Evolutionary conservation across 2,797 vertebrate genomes (phyloP).

Genomic region (Sebastes trivittatus): DNA sequence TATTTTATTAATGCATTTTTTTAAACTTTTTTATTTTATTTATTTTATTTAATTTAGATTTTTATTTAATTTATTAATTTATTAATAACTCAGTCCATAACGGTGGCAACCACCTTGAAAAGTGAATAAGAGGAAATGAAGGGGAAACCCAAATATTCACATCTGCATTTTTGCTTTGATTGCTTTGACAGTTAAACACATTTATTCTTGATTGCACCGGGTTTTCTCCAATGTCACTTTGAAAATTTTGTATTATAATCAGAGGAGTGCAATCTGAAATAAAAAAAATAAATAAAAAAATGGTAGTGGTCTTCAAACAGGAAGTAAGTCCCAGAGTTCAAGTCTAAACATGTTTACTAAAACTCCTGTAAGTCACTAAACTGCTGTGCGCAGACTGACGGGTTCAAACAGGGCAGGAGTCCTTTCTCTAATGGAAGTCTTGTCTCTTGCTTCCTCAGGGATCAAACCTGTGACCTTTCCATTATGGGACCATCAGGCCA

Average conservation of each 20-base stretch:
- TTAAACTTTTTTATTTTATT: not conserved
- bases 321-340: not conserved
- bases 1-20: not conserved
- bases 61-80: not conserved
- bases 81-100: not conserved
- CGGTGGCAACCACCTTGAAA: not conserved
- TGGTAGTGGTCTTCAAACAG: not conserved
- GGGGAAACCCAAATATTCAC: not conserved
- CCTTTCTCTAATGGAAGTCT: constrained; percentile 58
- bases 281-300: too few species aligned
- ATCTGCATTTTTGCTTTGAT: not conserved
- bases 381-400: not conserved
- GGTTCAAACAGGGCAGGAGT: constrained; percentile 5
- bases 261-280: not conserved
- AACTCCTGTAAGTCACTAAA: constrained; percentile 4
- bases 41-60: not conserved
- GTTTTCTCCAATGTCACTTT: not conserved
- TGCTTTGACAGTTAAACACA: not conserved
- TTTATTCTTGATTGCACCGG: not conserved
- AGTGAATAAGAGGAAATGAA: not conserved
- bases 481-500: constrained; percentile 13
- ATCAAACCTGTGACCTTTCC: constrained; percentile 55
- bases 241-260: not conserved
- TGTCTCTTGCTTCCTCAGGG: constrained; percentile 42
- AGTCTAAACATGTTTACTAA: not conserved